Base-by-base conservation (phyloP, 2,797 vertebrate genomes). In the Cynopterus sphinx region DNA sequence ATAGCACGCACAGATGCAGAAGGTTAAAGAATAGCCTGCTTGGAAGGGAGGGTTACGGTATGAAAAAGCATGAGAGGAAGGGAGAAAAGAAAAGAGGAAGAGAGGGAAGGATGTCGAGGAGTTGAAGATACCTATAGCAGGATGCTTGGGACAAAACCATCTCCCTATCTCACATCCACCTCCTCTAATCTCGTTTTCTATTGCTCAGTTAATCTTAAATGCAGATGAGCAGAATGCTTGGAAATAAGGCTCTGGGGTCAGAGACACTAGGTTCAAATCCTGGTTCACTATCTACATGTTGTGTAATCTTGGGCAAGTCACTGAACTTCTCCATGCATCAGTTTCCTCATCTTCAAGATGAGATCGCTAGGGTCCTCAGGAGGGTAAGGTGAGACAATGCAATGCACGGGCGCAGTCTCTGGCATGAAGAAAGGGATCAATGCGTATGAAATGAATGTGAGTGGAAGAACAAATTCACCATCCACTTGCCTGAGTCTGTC, bases 271-370 rank as follows among this genome's bases (percentile, higher is more conserved):
- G 43, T 63, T 84, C 22, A 31, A 57, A 59, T 39, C 9, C 15
- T 31, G 68, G 31, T 10, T 43, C 51, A 53, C 79, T n/a, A 17
- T 21, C 1, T 28, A 15, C 15, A 10, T 1, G 24, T 46, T 51
- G 51, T 57, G 55, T 28, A 43, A 53, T 61, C 79, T 67, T 43
- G n/a, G 57, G 28, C 55, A 75, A 83, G 46, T 53, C 9, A 6
- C 63, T 43, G 57, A 71, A 26, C 19, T 33, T 26, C 61, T 90
- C 41, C 11, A 0, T 2, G 2, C 2, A 0, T 57, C 36, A 8
- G 6, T 31, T 78, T 95, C 36, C 43, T 92, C 33, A 22, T 68
- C 33, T 92, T 51, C 81, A 73, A 94, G 67, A 46, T 9, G 24
- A 13, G 17, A 21, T 68, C 53, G 17, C 11, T 0, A 78, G 63